These are phyloP conservation scores for Boloria selene DNA, from an alignment of 2,888 invertebrate species.

Conservation along the genomic window DNA sequence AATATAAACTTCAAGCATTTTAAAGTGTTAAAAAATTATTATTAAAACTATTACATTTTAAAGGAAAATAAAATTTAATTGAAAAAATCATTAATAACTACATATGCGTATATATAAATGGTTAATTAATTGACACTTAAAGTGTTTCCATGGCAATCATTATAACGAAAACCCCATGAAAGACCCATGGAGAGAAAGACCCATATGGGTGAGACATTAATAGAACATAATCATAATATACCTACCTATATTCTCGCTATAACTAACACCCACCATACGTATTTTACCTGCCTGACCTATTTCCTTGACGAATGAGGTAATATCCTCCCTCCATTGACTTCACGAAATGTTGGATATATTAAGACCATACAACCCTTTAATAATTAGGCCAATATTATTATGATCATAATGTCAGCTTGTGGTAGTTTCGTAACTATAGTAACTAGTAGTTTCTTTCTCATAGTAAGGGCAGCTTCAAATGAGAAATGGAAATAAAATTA, in stretches of 20 bases:
- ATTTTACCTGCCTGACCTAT: conserved; percentile 37
- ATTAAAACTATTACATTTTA: too few relatives aligned
- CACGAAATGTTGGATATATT: conserved; percentile 37
- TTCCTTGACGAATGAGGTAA: conserved; percentile 36
- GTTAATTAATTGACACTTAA: too few relatives aligned
- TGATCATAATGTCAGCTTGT: not conserved
- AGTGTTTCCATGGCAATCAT: too few relatives aligned
- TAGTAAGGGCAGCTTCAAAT: too few relatives aligned
- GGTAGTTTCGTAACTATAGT: conserved; percentile 1
- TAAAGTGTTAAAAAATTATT: too few relatives aligned
- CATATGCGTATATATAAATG: too few relatives aligned
- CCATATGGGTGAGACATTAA: too few relatives aligned
- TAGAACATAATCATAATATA: not conserved
- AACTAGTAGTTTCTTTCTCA: not conserved
- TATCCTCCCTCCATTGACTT: conserved; percentile 34
- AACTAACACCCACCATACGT: conserved; percentile 12
- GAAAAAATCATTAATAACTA: too few relatives aligned
- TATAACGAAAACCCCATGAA: too few relatives aligned
- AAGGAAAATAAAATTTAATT: too few relatives aligned
- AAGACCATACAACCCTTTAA: conserved; percentile 22
- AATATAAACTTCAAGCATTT: too few relatives aligned
- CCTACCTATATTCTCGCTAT: not conserved
- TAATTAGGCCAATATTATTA: conserved; percentile 7
- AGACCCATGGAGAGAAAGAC: too few relatives aligned
- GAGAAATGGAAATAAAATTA: not conserved